Evolutionary conservation across 2,113 vertebrate species (phyloP).

Genomic region (Oncorhynchus gorbuscha): DNA sequence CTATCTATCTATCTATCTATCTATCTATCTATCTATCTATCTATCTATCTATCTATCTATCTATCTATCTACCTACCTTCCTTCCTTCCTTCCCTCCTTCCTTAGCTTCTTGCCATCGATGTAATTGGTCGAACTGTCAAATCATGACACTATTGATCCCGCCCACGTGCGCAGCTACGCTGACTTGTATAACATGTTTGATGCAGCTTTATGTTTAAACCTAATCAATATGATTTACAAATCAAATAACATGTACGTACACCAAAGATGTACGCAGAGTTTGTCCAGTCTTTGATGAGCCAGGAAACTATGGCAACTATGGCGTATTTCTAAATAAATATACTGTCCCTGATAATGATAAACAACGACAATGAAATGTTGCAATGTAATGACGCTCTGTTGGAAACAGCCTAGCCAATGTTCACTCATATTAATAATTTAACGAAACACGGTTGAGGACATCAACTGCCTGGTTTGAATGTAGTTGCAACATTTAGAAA

Average conservation of each 20-base stretch:
- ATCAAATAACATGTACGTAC: background rate
- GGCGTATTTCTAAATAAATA: background rate
- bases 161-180: background rate
- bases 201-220: background rate
- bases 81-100: background rate
- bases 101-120: background rate
- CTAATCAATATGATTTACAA: background rate
- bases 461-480: too few species aligned
- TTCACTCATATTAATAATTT: too few species aligned
- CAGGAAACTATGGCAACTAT: background rate
- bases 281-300: background rate
- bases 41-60: too few species aligned
- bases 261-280: background rate
- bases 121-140: background rate
- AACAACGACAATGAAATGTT: too few species aligned
- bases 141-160: background rate
- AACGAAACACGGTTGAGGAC: too few species aligned
- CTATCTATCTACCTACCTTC: too few species aligned
- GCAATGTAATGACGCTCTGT: too few species aligned
- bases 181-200: background rate
- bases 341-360: too few species aligned
- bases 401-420: too few species aligned
- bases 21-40: too few species aligned
- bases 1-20: too few species aligned
- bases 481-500: too few species aligned